Percentiles rank a stretch among this genome's conserved stretches.
These are phyloP conservation scores for Isaurus tuberculatus DNA, from an alignment of 92 coral and sea anemone species.

Conservation along the genomic window DNA sequence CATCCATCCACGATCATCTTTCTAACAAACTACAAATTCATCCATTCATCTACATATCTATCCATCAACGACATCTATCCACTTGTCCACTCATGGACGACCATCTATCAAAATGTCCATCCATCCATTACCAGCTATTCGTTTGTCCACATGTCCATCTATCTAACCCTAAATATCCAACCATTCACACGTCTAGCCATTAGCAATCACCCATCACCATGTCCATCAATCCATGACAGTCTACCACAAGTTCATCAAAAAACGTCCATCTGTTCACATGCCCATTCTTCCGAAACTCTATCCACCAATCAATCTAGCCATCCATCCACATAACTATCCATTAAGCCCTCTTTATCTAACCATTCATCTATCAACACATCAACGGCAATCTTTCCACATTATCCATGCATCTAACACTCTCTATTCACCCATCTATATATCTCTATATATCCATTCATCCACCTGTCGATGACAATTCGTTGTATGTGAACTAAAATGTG, in stretches of 20 bases:
- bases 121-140: neutral
- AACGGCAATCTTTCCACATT: neutral
- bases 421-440: neutral
- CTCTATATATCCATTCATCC: neutral
- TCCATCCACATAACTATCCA: neutral
- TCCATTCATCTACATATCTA: no score
- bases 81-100: neutral
- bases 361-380: neutral
- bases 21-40: neutral
- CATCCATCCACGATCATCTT: neutral
- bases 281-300: neutral
- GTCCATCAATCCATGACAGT: neutral
- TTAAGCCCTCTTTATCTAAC: neutral
- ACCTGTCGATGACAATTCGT: neutral
- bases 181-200: neutral
- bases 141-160: neutral
- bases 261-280: neutral
- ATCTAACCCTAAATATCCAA: neutral
- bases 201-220: neutral
- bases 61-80: neutral
- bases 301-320: neutral
- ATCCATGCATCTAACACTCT: neutral
- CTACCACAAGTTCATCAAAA: neutral
- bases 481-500: neutral
- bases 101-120: neutral